These are phyloP conservation scores for Nasonia giraulti DNA, from an alignment of 1,140 invertebrate genomes.

Conservation along the genomic window DNA sequence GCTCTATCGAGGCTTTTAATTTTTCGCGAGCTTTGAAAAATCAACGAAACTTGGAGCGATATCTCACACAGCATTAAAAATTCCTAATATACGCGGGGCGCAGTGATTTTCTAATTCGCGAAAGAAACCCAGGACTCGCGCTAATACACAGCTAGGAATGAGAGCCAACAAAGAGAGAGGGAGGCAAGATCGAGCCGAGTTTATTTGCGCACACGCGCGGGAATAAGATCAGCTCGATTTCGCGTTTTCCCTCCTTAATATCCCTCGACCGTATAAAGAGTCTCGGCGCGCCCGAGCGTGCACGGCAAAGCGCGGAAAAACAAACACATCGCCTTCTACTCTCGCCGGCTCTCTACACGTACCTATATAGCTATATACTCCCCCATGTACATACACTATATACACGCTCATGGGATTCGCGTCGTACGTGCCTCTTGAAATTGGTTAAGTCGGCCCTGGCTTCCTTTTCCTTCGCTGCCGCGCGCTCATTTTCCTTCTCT, in stretches of 20 bases:
- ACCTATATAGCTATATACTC: neutral
- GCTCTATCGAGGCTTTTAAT: too few species aligned
- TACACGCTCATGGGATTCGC: constrained; percentile 52
- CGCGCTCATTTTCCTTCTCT: constrained; percentile 38
- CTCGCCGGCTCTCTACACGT: neutral
- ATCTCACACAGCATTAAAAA: too few species aligned
- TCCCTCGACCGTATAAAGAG: constrained; percentile 49
- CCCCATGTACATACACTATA: constrained; percentile 5
- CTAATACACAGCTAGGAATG: too few species aligned
- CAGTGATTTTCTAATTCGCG: too few species aligned
- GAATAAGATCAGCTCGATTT: constrained; percentile 53
- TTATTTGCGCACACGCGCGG: constrained; percentile 35
- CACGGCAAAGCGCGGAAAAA: constrained; percentile 49
- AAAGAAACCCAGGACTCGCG: too few species aligned
- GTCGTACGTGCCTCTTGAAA: constrained; percentile 61
- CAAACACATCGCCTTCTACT: constrained; percentile 39
- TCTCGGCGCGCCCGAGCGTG: constrained; percentile 43
- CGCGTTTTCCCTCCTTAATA: constrained; percentile 49
- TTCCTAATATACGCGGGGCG: too few species aligned
- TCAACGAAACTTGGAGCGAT: too few species aligned
- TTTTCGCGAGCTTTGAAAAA: neutral
- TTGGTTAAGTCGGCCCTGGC: constrained; percentile 66
- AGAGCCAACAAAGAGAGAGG: neutral
- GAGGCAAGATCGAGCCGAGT: constrained; percentile 2
- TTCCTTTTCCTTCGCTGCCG: constrained; percentile 48